Evolutionary conservation across 1,140 invertebrate species (phyloP).

Genomic region (Neotoxoptera formosana): DNA sequence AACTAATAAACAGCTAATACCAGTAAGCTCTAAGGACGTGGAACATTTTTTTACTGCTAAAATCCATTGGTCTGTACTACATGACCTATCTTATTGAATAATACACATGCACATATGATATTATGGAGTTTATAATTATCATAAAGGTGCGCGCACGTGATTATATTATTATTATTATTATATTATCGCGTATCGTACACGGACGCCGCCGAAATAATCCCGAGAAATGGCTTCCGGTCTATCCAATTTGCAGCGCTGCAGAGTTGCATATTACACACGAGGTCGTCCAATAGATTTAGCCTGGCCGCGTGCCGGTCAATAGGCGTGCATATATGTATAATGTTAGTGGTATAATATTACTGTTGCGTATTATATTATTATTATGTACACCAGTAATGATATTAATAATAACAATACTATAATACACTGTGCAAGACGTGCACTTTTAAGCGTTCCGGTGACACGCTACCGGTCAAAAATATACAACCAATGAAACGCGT

Average conservation of each 20-base stretch:
- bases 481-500: not conserved
- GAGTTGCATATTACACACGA: not conserved
- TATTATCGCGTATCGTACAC: not conserved
- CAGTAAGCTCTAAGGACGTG: not conserved
- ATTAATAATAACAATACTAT: not conserved
- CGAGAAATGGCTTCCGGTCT: conserved; percentile 15
- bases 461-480: not conserved
- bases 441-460: not conserved
- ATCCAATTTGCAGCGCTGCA: not conserved
- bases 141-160: not conserved
- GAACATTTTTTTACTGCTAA: not conserved
- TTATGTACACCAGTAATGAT: not conserved
- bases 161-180: not conserved
- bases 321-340: not conserved
- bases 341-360: not conserved
- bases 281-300: not conserved
- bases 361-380: not conserved
- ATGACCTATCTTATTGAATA: not conserved
- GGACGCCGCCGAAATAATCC: not conserved
- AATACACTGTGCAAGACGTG: not conserved
- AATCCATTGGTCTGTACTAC: not conserved
- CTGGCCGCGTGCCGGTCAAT: not conserved
- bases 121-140: not conserved
- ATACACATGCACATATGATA: not conserved
- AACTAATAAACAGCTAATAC: no score